Base-by-base conservation (phyloP, 2,888 invertebrate species). In the Agrilus biguttatus region DNA sequence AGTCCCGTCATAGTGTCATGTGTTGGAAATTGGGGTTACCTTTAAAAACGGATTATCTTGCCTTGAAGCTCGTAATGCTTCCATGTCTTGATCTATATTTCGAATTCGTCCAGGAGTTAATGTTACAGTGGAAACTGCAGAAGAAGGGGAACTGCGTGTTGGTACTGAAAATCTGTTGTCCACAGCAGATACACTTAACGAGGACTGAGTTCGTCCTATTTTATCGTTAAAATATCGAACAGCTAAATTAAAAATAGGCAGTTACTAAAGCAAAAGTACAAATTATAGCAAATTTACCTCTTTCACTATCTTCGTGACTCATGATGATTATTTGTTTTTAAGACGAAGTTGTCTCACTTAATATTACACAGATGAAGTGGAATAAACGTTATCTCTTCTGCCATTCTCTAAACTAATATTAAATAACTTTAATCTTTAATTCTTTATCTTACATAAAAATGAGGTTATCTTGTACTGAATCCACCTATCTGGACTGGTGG, bases 31-130 rank as follows among this genome's bases (percentile, higher is more conserved):
- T 36, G 5, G n/a, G 3, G 8, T 17, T 38, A 83, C 84, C 75
- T 84, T 82, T 47, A 87, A 68, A 60, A 83, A 86, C 2, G 87
- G 87, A 67, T 88, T 87, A 64, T 88, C 87, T 65, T 86, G 85
- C 47, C 87, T 71, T 8, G 86, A 86, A 37, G 84, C 72, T 55
- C 85, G 73, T 36, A 87, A 68, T 19, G 84, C 82, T 62, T 86
- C 84, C 84, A 87, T 86, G 59, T 87, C 87, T 65, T 83, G 82
- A 56, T 84, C 83, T 56, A 84, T 82, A 65, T 84, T 83, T 52
- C 83, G 71, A 47, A 80, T 79, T 50, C 83, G 70, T 14, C 83
- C 83, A 40, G 83, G 83, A 51, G 82, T 82, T 51, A 82, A 63
- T 36, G 82, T 73, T 47, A 82, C 70, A 40, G 80, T 77, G 33